Evolutionary conservation across 64 coral and sea anemone genomes (phyloP).

Genomic region (Exaiptasia diaphana): DNA sequence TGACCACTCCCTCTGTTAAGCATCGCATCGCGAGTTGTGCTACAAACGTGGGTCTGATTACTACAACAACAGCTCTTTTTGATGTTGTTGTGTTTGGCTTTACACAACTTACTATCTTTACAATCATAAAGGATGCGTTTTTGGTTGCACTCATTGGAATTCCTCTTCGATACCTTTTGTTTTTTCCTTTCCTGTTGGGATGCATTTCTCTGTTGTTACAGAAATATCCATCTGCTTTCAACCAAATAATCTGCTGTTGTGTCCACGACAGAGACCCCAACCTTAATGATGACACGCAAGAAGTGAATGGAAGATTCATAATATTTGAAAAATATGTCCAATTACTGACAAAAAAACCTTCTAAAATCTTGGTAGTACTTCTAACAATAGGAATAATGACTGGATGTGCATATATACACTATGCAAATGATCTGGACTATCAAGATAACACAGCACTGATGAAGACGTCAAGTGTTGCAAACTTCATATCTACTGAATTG

Average conservation of each 20-base stretch:
- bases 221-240: neutral
- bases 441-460: neutral
- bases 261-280: neutral
- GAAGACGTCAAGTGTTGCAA: neutral
- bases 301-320: neutral
- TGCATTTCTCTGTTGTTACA: conserved; percentile 10
- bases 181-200: conserved; percentile 33
- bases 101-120: conserved; percentile 38
- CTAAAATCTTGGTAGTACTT: conserved; percentile 13
- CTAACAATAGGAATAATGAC: conserved; percentile 9
- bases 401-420: conserved; percentile 9
- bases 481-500: neutral
- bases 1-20: neutral
- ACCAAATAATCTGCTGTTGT: neutral
- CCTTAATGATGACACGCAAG: neutral
- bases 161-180: conserved; percentile 28
- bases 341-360: neutral
- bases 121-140: conserved; percentile 24
- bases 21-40: conserved; percentile 40
- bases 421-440: neutral
- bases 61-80: conserved; percentile 51
- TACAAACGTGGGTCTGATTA: conserved; percentile 46
- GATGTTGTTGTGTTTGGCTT: conserved; percentile 15
- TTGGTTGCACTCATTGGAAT: conserved; percentile 18
- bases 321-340: neutral